Base-by-base conservation (phyloP, 2,888 invertebrate species). In the Ichneumoninae sp. region DNA sequence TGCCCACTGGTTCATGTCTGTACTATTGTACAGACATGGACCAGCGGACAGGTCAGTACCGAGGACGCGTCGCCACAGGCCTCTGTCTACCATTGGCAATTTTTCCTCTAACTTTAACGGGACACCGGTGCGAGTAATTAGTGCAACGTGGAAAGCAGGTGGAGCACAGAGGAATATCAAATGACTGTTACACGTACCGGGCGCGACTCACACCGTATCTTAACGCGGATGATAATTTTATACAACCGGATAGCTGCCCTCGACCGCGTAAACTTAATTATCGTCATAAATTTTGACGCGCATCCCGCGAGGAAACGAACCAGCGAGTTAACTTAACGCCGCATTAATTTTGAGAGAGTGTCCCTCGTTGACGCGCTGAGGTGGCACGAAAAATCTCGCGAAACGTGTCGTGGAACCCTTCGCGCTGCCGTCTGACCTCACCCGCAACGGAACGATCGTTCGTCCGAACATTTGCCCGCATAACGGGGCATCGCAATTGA, bases 261-360 rank as follows among this genome's bases (percentile, higher is more conserved):
- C 71, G 36, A 50, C 8, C 36, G 47, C 36, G 54, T 62, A 13
- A 50, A 26, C 68, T 66, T 68, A 47, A 62, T 54, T 47, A 69
- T 66, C 60, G 44, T 70, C 22, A 82, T 82, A 66, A 79, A 82
- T 79, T 80, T 83, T 83, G 57, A 80, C 40, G 74, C n/a, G 33
- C 44, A 30, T 50, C 40, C 76, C 44, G 70, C 65, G 62, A 33
- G 57, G 66, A 71, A 71, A 54, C 52, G 30, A 36, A 52, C 70
- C 13, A 19, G 36, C 19, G 70, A 26, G 33, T 54, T 13, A 50
- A 19, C 70, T 47, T 40, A 52, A 74, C 77, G 76, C 77, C 76
- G 77, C 79, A 86, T 86, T 83, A 79, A 86, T 86, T 86, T 86
- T 86, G 22, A 80, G 68, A 33, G 70, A 68, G 52, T 47, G 36